Conservation (phyloP, 2,113 vertebrate species). For the Lepidothrix coronata region DNA sequence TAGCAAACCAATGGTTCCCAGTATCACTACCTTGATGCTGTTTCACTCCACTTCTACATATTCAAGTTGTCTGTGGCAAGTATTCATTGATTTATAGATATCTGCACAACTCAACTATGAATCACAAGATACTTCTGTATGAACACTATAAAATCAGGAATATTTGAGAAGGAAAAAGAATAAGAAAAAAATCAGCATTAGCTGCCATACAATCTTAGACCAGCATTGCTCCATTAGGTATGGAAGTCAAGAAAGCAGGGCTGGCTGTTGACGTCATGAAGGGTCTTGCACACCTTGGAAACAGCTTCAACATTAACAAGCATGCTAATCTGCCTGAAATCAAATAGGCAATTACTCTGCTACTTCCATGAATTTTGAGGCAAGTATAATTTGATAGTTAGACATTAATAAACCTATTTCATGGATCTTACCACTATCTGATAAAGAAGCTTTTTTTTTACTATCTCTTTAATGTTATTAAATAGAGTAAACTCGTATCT, state of each 20-base stretch:
- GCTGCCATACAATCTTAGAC: neutral
- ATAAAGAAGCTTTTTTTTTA: conserved; percentile 35
- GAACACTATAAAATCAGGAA: neutral
- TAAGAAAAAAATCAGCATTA: neutral
- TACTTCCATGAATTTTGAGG: conserved; percentile 12
- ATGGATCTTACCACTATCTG: conserved; percentile 40
- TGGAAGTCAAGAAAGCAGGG: neutral
- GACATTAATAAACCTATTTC: conserved; percentile 32
- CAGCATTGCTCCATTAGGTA: neutral
- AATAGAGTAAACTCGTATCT: conserved; percentile 46
- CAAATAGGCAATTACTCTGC: conserved; percentile 16
- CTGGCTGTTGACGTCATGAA: neutral
- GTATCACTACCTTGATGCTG: neutral
- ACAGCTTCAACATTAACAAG: neutral
- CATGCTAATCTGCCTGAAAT: conserved; percentile 14
- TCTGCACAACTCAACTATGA: neutral
- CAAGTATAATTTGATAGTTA: conserved; percentile 41
- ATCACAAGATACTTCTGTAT: neutral
- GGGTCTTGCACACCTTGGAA: neutral
- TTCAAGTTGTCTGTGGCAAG: neutral
- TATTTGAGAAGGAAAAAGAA: neutral
- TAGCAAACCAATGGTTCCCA: neutral
- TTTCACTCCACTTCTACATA: neutral
- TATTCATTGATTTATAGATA: neutral
- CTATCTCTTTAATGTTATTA: conserved; percentile 41